Evolutionary conservation across 2,113 vertebrate species (phyloP).

Genomic region (Orthochromis malagaraziensis): DNA sequence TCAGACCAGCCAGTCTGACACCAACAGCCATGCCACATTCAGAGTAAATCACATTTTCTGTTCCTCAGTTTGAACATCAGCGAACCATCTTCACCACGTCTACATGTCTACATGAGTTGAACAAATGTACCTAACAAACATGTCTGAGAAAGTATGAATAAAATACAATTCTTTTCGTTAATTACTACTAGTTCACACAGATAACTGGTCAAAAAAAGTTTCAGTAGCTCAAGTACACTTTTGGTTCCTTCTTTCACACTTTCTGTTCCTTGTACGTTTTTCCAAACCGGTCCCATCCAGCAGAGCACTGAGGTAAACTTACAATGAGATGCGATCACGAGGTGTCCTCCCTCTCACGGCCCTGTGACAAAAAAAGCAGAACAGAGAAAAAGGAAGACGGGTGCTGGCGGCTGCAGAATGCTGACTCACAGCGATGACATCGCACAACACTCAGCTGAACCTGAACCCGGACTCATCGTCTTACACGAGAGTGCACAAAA

Average conservation of each 20-base stretch:
- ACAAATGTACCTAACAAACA: not conserved
- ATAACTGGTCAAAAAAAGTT: not conserved
- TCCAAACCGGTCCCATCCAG: constrained; percentile 16
- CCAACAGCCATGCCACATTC: not conserved
- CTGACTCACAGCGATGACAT: constrained; percentile 38
- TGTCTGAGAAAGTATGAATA: not conserved
- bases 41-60: not conserved
- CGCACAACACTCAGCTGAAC: not conserved
- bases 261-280: not conserved
- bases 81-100: not conserved
- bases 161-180: rapidly evolving
- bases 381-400: not conserved
- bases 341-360: not conserved
- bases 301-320: not conserved
- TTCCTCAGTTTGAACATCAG: not conserved
- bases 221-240: not conserved
- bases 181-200: not conserved
- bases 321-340: not conserved
- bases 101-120: not conserved
- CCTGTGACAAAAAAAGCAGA: not conserved
- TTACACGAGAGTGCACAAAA: not conserved
- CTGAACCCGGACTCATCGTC: not conserved
- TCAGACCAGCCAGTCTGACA: not conserved
- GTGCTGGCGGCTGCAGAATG: not conserved
- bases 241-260: not conserved